phyloP scores from a whole-genome alignment of 1,140 invertebrate genomes.

The Microplitis demolitor region DNA sequence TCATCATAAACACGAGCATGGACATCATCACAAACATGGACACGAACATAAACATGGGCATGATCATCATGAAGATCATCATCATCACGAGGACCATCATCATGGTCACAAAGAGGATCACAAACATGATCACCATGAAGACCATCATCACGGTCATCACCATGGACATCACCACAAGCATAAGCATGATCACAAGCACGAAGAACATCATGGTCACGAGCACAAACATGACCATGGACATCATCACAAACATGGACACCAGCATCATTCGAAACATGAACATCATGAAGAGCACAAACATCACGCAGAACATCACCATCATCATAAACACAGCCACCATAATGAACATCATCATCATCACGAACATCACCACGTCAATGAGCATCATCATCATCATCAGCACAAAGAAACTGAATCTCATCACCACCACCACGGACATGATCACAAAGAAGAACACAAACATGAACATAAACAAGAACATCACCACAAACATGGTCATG shows the following conservation, averaged over 20 bases:
- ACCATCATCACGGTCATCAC: constrained; percentile 32
- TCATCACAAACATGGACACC: constrained; percentile 45
- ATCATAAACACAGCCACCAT: constrained; percentile 42
- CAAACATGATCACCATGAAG: constrained; percentile 34
- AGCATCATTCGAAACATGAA: constrained; percentile 47
- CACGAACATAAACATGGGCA: constrained; percentile 26
- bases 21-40: constrained; percentile 29
- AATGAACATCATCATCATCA: constrained; percentile 45
- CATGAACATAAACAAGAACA: constrained; percentile 41
- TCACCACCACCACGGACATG: constrained; percentile 52
- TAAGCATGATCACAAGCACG: constrained; percentile 42
- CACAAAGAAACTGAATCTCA: constrained; percentile 54
- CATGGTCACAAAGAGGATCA: constrained; percentile 30
- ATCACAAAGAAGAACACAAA: constrained; percentile 45
- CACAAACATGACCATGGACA: constrained; percentile 45
- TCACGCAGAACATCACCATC: constrained; percentile 44
- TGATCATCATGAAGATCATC: constrained; percentile 25
- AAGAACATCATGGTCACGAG: constrained; percentile 41
- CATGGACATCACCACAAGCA: constrained; percentile 35
- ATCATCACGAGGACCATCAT: constrained; percentile 31
- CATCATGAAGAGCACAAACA: constrained; percentile 52
- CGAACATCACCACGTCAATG: constrained; percentile 43
- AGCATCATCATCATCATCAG: constrained; percentile 47
- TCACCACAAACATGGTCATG: constrained; percentile 37
- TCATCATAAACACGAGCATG: constrained; percentile 22